Percentiles rank a stretch among this genome's conserved stretches.
These are phyloP conservation scores for Erpetoichthys calabaricus DNA, from an alignment of 2,797 vertebrate genomes.

Conservation along the genomic window DNA sequence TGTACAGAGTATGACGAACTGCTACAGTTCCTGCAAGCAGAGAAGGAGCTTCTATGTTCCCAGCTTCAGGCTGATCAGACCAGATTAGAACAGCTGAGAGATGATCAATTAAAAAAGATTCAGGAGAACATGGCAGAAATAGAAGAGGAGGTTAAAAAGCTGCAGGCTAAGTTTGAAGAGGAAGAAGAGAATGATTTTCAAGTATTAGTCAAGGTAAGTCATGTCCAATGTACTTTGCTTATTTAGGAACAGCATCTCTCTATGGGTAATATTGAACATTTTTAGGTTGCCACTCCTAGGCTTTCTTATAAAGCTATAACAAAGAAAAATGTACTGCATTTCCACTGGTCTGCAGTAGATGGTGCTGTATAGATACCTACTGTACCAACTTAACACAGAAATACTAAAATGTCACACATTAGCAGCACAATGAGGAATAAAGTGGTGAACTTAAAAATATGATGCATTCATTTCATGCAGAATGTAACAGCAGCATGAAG, in stretches of 20 bases:
- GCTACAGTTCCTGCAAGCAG: constrained; percentile 7
- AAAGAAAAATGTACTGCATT: too few species aligned
- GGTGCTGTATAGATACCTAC: too few species aligned
- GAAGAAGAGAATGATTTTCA: constrained; percentile 4
- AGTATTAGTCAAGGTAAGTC: constrained; percentile 8
- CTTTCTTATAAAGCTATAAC: too few species aligned
- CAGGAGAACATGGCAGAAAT: constrained; percentile 8
- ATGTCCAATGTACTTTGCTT: background rate
- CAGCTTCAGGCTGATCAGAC: constrained; percentile 7
- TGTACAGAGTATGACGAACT: constrained; percentile 5
- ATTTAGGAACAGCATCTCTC: background rate
- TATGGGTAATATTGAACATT: too few species aligned
- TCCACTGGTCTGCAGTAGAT: too few species aligned
- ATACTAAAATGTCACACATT: too few species aligned
- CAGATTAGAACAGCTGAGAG: constrained; percentile 5
- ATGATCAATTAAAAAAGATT: background rate
- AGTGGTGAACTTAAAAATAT: too few species aligned
- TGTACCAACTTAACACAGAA: too few species aligned
- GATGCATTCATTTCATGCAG: too few species aligned
- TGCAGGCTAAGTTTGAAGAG: constrained; percentile 4
- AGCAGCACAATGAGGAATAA: too few species aligned
- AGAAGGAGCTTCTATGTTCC: constrained; percentile 10
- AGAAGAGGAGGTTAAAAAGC: constrained; percentile 4
- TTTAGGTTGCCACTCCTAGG: too few species aligned
- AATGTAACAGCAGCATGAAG: too few species aligned